Percentiles rank a stretch among this genome's conserved stretches.
Evolutionary conservation across 2,113 vertebrate genomes (phyloP).

Genomic region (Halichoerus grypus): DNA sequence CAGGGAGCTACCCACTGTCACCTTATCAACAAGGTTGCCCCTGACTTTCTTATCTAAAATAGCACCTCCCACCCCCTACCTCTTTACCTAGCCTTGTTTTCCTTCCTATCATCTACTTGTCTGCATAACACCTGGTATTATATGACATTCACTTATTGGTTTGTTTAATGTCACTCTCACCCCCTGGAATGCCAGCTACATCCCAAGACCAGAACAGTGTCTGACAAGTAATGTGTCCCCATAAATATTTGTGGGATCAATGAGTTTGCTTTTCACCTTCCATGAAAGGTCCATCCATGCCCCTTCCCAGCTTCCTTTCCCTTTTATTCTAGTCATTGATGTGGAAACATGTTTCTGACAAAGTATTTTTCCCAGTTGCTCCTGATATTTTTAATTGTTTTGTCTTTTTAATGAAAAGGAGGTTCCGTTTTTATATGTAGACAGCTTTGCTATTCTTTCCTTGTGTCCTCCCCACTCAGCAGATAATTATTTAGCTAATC

Average conservation of each 20-base stretch:
- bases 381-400: not conserved
- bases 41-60: not conserved
- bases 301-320: not conserved
- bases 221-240: not conserved
- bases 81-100: not conserved
- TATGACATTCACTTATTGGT: accelerated
- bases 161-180: not conserved
- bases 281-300: accelerated
- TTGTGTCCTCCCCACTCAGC: not conserved
- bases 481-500: conserved; percentile 39
- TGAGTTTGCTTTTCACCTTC: not conserved
- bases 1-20: not conserved
- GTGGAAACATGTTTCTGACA: not conserved
- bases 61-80: not conserved
- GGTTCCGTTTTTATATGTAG: not conserved
- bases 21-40: not conserved
- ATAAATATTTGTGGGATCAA: not conserved
- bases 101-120: accelerated
- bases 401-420: conserved; percentile 1
- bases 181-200: not conserved
- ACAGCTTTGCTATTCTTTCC: not conserved
- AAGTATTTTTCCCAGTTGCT: not conserved
- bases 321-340: not conserved
- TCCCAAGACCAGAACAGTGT: not conserved
- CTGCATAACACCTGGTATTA: not conserved